These are phyloP conservation scores for Dromiciops gliroides DNA, from an alignment of 2,113 vertebrate genomes.

Conservation along the genomic window DNA sequence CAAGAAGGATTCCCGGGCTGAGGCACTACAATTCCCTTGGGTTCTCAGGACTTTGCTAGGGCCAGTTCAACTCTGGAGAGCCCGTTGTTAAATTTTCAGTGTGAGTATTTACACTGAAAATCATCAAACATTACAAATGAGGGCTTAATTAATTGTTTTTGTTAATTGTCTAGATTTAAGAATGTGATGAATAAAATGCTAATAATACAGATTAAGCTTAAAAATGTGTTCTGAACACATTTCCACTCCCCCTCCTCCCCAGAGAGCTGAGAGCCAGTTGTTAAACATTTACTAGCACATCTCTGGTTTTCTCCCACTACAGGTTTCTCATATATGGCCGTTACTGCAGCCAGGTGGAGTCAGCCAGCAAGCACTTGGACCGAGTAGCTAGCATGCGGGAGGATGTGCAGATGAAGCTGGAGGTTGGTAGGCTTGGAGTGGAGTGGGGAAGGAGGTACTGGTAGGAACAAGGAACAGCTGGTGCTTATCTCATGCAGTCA, in stretches of 20 bases:
- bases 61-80: not conserved
- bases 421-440: constrained; percentile 79
- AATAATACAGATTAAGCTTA: not conserved
- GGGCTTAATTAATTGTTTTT: not conserved
- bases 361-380: constrained; percentile 90
- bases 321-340: constrained; percentile 92
- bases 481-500: not conserved
- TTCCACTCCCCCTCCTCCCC: not conserved
- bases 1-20: not conserved
- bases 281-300: not conserved
- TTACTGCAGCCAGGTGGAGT: constrained; percentile 95
- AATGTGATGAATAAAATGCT: not conserved
- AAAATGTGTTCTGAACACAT: not conserved
- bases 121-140: not conserved
- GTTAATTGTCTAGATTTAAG: not conserved
- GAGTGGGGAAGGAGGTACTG: not conserved
- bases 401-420: constrained; percentile 92
- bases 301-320: not conserved
- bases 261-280: not conserved
- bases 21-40: not conserved
- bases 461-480: not conserved
- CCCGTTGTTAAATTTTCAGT: not conserved
- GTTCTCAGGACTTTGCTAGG: not conserved
- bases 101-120: not conserved
- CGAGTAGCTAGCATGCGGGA: constrained; percentile 84